Base-by-base conservation (phyloP, 2,888 invertebrate genomes). In the Melanargia galathea region DNA sequence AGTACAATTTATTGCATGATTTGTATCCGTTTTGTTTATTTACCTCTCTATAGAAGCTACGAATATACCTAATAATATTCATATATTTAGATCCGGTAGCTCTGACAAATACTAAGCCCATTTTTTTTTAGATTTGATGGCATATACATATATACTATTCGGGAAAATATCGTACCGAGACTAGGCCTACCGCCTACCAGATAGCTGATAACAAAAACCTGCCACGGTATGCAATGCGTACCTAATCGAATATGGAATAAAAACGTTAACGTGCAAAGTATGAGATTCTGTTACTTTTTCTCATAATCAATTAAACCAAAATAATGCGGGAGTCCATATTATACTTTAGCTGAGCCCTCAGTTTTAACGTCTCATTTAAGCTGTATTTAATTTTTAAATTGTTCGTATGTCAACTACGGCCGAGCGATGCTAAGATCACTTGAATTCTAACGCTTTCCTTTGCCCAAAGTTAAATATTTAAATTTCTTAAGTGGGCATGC, bases 381-480 rank as follows among this genome's bases (percentile, higher is more conserved):
- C 75, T 72, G 81, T 89, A 86, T 91, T 90, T 87, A 89, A 86
- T 88, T 88, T 90, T 87, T 84, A 86, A 91, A 90, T 86, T 81
- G 86, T 85, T 81, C 87, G 80, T 88, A 83, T 83, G 90, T 89
- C 87, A 89, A 90, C 90, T 83, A 79, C 83, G 81, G 72, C 85
- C 78, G 79, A 83, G 80, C 82, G 80, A 75, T 82, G 84, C 79
- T 77, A 78, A 86, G 89, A 91, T 90, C 90, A 90, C 91, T 91
- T 90, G 89, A 91, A 90, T 90, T 89, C 90, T 90, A 90, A 91
- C 91, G 90, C 91, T 91, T 91, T 91, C 86, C 87, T 91, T 87
- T 85, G 87, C 83, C 86, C 88, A 87, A 84, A 77, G 87, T 81
- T 82, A 87, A 91, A 91, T 91, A 91, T 91, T 91, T 90, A 84